Base-by-base conservation (phyloP, 2,888 invertebrate species). In the Drosophila multiciliata region DNA sequence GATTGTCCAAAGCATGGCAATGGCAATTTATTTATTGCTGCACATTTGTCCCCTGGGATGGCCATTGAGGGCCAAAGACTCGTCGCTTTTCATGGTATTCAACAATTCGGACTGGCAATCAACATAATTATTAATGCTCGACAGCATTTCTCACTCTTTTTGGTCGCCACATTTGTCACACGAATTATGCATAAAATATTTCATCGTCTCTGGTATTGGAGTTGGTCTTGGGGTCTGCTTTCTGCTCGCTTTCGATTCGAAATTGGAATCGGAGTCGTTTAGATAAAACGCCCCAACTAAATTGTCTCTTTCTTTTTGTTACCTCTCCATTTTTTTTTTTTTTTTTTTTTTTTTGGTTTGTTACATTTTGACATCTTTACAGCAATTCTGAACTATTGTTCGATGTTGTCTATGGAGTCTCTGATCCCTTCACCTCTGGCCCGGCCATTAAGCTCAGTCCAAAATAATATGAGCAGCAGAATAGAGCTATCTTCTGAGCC, bases 101-200 rank as follows among this genome's bases (percentile, higher is more conserved):
- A 74, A 83, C 87, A 86, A 82, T 78, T 80, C 55, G 70, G 60
- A 26, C 45, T 48, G 67, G 58, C 79, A 80, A 86, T 86, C 90
- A 86, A 80, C 83, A 86, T 90, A 89, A 86, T 86, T 86, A 89
- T 86, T 74, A 88, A 87, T 84, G 90, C 73, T 73, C 71, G 63
- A 73, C 71, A 76, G 71, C 72, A 87, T 74, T 76, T 87, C 76
- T 73, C 81, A 73, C 73, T 82, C 53, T 63, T 60, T 49, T 45
- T 45, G 48, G 50, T 49, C 57, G 49, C 42, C 65, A 58, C 87
- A 79, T 90, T 90, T 87, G 90, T 83, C 90, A 86, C 78, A 83
- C 73, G 78, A 90, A 90, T 90, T 87, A 86, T 88, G 89, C 87
- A 89, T 82, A 82, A 61, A 65, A 64, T 65, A 59, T 45, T 61